Evolutionary conservation across 2,797 vertebrate genomes (phyloP), one percentile per base, ranked within the genome.

Genomic region (Cuculus canorus): DNA sequence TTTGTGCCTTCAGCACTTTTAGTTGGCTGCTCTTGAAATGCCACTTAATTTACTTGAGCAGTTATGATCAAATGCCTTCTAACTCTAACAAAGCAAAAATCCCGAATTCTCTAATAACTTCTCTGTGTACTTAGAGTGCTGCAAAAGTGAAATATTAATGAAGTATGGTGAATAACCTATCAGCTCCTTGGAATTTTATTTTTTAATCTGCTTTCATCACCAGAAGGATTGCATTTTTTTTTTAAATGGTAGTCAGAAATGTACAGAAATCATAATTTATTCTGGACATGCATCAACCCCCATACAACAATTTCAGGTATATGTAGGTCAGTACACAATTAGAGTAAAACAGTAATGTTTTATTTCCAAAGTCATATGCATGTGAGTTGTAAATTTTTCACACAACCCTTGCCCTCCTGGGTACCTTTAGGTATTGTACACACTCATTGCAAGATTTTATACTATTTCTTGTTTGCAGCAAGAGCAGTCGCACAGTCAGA

Each of bases 61-160:
- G 41, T 91, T 96, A 60, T 78, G 84, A 93, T 97, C 90, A 96
- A 95, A 97, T 92, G 76, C 70, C 47, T 89, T 92, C 69, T 70
- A 93, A 92, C 27, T 71, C 70, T 87, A 75, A 61, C 24, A 84
- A 69, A 93, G 25, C 9, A 80, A 81, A 89, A 82, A 90, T 73
- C 47, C 47, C 22, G 83, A 43, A 76, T 57, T 68, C 61, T 82
- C 50, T 94, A 88, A 59, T 91, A 96, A 90, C 56, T 90, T 87
- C 66, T 93, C 88, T 92, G 59, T 96, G 78, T 82, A 86, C 73
- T 54, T 94, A 71, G 76, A 90, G 69, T 95, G 79, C 88, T 90
- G 80, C 71, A 93, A 61, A 73, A 93, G 92, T 96, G 73, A 97
- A 97, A 96, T 73, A 93, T 96, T 95, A 95, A 96, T 94, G 89